Percentiles rank a stretch among this genome's conserved stretches.
Evolutionary conservation across 2,797 vertebrate species (phyloP).

Genomic region (Meda fulgida): DNA sequence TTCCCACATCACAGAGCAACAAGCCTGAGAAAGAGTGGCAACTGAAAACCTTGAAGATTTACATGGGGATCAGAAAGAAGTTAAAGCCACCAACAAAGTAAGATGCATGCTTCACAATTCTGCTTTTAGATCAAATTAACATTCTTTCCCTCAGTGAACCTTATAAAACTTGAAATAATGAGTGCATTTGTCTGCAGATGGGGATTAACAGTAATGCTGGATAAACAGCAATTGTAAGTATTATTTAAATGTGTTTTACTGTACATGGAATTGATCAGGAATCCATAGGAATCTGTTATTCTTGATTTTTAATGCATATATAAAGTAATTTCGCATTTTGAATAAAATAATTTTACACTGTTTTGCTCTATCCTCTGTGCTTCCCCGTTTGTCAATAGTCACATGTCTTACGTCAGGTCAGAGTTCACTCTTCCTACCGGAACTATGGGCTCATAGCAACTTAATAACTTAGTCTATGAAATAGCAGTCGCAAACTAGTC

Average conservation of each 20-base stretch:
- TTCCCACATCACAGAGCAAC: conserved; percentile 78
- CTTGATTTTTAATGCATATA: not conserved
- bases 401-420: too few species aligned
- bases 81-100: conserved; percentile 92
- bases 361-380: too few species aligned
- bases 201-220: conserved; percentile 90
- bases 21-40: conserved; percentile 92
- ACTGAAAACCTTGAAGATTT: conserved; percentile 90
- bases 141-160: not conserved
- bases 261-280: not conserved
- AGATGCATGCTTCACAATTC: conserved; percentile 55
- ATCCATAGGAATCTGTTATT: not conserved
- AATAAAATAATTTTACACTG: too few species aligned
- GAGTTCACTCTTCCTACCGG: too few species aligned
- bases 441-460: too few species aligned
- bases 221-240: conserved; percentile 97
- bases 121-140: not conserved
- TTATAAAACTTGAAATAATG: not conserved
- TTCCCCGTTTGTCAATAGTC: too few species aligned
- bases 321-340: not conserved
- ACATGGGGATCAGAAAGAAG: conserved; percentile 92
- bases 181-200: conserved; percentile 77
- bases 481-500: too few species aligned
- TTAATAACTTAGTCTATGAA: too few species aligned
- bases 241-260: not conserved